Base-by-base conservation (phyloP, 2,113 vertebrate species). In the Sander vitreus region DNA sequence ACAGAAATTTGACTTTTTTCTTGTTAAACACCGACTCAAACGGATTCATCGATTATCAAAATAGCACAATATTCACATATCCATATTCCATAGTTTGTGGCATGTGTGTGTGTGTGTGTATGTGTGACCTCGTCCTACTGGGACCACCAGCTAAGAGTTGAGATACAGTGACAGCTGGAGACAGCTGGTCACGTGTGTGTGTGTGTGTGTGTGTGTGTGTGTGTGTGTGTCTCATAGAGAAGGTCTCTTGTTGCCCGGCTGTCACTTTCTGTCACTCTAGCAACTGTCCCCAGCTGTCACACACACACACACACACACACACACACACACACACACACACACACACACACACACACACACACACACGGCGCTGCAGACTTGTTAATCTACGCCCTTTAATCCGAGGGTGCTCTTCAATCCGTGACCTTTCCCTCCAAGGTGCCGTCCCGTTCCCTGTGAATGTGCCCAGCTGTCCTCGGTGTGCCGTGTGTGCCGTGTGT, bases 131-230 rank as follows among this genome's bases (percentile, higher is more conserved):
- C 2, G 51, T 51, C 60, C 78, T 72, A 27, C 72, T n/a, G 73
- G 57, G 90, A 89, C 91, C 88, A 93, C 88, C 82, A 86, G 83
- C 83, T 58, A 65, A 76, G 72, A 75, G 45, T 48, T 82, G 88
- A 89, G 53, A 80, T 39, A 51, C 81, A 55, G 39, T 36, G 85
- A 91, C 93, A 94, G 92, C 85, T 93, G 92, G 76, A 66, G 55
- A 76, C 73, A 86, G 54, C 54, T 74, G 90, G 80, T 76, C 62
- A 68, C 30, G 21, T 77, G 55, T 60, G 30, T 73, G 71, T 36
- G 45, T 33, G 39, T 60, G 71, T 36, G 45, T 33, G 39, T 60
- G n/a, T n/a, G 21, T 77, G 55, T 60, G 30, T 73, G 21, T 77
- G 55, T 60, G 30, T 73, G 71, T 36, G 45, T 33, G 39, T 60